Evolutionary conservation across 2,888 invertebrate species (phyloP), one percentile per base, ranked within the genome.

Genomic region (Acronicta psi): DNA sequence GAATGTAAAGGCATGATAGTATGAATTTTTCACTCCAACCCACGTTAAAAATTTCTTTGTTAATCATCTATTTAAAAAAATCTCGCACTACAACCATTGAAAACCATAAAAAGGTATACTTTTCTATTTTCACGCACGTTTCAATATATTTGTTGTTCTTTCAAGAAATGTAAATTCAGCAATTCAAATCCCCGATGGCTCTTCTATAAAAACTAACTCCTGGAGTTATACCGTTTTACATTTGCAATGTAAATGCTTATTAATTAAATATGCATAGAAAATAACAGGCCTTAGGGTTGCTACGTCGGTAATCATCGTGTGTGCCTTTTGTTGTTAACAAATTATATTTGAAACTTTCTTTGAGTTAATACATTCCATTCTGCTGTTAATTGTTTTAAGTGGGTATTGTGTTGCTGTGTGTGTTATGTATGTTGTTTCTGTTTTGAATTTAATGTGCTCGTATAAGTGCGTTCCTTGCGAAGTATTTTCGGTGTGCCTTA

Each of bases 241-340:
- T 90, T 90, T 85, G 89, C 88, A 89, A 81, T 90, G 84, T 88
- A 88, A 85, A 90, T 89, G 73, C 50, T 73, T 72, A 83, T 83
- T 87, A 89, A 90, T 90, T 88, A 87, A 81, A 80, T 89, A 89
- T 89, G 88, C 88, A 88, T 89, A 84, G 87, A 88, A 86, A 87
- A 86, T 87, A 85, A 85, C 82, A 79, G 79, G 69, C 70, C 70
- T 67, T 47, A 57, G 62, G 62, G 59, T 56, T 62, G 52, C 59
- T 65, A 63, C 78, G 74, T 55, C 64, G 59, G 68, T 80, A 81
- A 81, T 72, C 58, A 61, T 31, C 75, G 76, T 80, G 75, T 81
- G 76, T 81, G 81, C 69, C 64, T 67, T 66, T 69, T 58, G 60
- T 59, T 59, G 54, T 51, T 37, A 54, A 45, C 34, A 59, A 59